Evolutionary conservation across 2,888 invertebrate genomes (phyloP).

Genomic region (Tuberolachnus salignus): DNA sequence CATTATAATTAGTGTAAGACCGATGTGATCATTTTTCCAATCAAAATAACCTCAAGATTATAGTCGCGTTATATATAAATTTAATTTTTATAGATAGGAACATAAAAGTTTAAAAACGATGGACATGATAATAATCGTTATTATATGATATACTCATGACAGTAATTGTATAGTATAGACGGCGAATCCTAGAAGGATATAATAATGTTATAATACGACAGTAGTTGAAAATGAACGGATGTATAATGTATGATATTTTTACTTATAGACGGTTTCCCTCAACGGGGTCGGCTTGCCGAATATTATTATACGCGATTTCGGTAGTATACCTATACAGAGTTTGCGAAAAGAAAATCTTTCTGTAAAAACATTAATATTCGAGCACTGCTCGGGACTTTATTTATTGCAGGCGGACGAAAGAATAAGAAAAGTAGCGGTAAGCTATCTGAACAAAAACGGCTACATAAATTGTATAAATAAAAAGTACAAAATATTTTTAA

Average conservation of each 20-base stretch:
- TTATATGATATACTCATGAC: not conserved
- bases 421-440: constrained; percentile 28
- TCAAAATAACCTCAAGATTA: not conserved
- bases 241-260: constrained; percentile 28
- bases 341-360: constrained; percentile 27
- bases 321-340: not conserved
- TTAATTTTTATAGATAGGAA: not conserved
- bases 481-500: constrained; percentile 26
- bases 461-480: constrained; percentile 24
- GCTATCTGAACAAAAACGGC: constrained; percentile 32
- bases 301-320: constrained; percentile 35
- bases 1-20: too few relatives aligned
- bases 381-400: constrained; percentile 41
- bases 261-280: constrained; percentile 18
- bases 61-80: not conserved
- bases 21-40: too few relatives aligned
- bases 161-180: not conserved
- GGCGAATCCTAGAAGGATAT: not conserved
- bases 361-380: constrained; percentile 44
- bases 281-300: constrained; percentile 31
- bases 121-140: too few relatives aligned
- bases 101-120: too few relatives aligned
- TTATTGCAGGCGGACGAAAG: constrained; percentile 25
- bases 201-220: too few relatives aligned
- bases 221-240: constrained; percentile 1